phyloP scores from a whole-genome alignment of 1,140 invertebrate genomes.

The Eriocheir sinensis region DNA sequence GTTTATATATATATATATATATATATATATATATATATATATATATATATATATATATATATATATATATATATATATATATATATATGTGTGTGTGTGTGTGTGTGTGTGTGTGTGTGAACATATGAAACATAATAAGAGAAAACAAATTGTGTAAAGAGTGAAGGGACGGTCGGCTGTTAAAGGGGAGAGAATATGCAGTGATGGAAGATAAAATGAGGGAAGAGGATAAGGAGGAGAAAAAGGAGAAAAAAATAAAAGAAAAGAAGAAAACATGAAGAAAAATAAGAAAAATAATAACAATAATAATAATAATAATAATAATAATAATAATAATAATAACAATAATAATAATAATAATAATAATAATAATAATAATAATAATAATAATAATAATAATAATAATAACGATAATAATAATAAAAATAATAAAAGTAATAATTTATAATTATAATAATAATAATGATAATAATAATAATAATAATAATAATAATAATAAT shows the following conservation, averaged over 20 bases:
- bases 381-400: constrained; percentile 43
- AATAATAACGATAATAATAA: constrained; percentile 39
- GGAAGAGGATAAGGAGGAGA: background rate
- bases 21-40: constrained; percentile 17
- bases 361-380: constrained; percentile 39
- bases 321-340: constrained; percentile 10
- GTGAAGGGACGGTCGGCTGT: too few species aligned
- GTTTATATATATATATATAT: constrained; percentile 1
- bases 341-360: background rate
- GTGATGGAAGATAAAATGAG: background rate
- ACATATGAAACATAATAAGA: background rate
- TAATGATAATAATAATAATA: too few species aligned
- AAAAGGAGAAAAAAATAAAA: background rate
- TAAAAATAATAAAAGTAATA: constrained; percentile 32
- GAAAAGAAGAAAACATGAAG: background rate
- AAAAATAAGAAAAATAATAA: constrained; percentile 31
- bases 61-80: constrained; percentile 8
- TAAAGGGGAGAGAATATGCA: too few species aligned
- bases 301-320: constrained; percentile 39
- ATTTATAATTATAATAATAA: background rate
- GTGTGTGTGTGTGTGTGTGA: background rate
- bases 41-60: constrained; percentile 32
- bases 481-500: too few species aligned
- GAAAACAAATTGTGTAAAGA: too few species aligned
- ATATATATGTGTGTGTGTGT: background rate